Evolutionary conservation across 2,888 invertebrate species (phyloP).

Genomic region (Hypena proboscidalis): DNA sequence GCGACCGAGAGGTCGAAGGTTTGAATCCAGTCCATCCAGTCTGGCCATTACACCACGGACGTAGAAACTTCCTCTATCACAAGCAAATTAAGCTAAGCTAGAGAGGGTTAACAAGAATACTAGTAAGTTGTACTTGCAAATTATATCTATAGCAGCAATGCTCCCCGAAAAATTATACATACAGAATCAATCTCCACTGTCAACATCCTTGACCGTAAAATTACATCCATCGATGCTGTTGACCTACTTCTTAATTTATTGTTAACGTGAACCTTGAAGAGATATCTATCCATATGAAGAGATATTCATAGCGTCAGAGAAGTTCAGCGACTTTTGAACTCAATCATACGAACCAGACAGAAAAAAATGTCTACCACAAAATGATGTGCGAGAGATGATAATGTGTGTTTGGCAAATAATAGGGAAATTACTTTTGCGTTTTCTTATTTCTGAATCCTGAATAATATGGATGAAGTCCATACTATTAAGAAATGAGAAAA

Average conservation of each 20-base stretch:
- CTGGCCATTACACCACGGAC: too few relatives aligned
- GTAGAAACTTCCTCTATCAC: too few relatives aligned
- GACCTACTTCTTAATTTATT: conserved; percentile 2
- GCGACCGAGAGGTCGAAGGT: too few relatives aligned
- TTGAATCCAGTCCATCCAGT: too few relatives aligned
- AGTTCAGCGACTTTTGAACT: conserved; percentile 22
- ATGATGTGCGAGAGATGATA: conserved; percentile 2
- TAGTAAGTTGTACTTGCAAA: not conserved
- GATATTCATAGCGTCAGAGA: not conserved
- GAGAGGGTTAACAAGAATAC: too few relatives aligned
- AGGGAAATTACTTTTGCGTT: conserved; percentile 11
- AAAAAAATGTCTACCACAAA: conserved; percentile 15
- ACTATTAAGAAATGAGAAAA: too few relatives aligned
- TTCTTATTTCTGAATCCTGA: too few relatives aligned
- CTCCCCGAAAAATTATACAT: not conserved
- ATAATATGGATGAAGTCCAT: too few relatives aligned
- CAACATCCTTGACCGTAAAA: conserved; percentile 2
- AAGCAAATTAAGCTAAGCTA: too few relatives aligned
- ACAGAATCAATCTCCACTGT: conserved; percentile 2
- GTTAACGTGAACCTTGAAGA: not conserved
- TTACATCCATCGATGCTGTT: not conserved
- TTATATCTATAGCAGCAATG: not conserved
- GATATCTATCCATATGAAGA: not conserved
- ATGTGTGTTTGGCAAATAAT: conserved; percentile 8
- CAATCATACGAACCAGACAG: conserved; percentile 2